Evolutionary conservation across 2,888 invertebrate genomes (phyloP), one percentile per base, ranked within the genome.

Genomic region (Dilophus febrilis): DNA sequence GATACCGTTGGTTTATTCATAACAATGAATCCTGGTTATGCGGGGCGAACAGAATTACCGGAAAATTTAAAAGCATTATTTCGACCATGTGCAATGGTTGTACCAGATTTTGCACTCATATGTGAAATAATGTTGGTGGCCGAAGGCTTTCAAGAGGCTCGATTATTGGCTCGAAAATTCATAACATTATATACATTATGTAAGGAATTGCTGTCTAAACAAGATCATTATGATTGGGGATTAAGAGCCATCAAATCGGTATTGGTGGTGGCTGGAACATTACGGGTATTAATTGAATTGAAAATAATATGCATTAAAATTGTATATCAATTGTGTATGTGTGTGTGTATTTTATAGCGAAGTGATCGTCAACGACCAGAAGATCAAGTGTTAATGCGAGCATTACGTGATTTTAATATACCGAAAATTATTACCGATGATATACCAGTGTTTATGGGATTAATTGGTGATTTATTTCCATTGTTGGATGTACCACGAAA

Each of bases 191-290:
- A 94, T 59, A 87, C 82, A 6, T 64, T 95, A 46, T 95, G 94
- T 57, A 74, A 77, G 48, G 94, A 94, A 60, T 64, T 94, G 47
- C 66, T 94, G 10, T 92, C 91, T 35, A 91, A 92, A 58, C 86
- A 91, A 62, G 92, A 95, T 60, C 95, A 95, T 61, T 95, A 95
- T 55, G 95, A 95, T 66, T 91, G 94, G 94, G 95, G 95, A n/a
- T 66, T 95, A 41, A 65, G 95, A 48, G 94, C 94, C 36, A 94
- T 95, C 53, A 95, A 95, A 59, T 92, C 92, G 38, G 91, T 95
- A 17, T 65, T 95, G 38, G 92, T 94, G 1, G 91, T 94, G 4
- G 94, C 94, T 41, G 95, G 94, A 34, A 80, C 90, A 22, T 66
- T 94, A 35, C 92, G 34, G 29, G 41, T 41, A 18, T 91, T 70